These are phyloP conservation scores for Oedothorax gibbosus DNA, from an alignment of 1,140 invertebrate genomes.

Conservation along the genomic window DNA sequence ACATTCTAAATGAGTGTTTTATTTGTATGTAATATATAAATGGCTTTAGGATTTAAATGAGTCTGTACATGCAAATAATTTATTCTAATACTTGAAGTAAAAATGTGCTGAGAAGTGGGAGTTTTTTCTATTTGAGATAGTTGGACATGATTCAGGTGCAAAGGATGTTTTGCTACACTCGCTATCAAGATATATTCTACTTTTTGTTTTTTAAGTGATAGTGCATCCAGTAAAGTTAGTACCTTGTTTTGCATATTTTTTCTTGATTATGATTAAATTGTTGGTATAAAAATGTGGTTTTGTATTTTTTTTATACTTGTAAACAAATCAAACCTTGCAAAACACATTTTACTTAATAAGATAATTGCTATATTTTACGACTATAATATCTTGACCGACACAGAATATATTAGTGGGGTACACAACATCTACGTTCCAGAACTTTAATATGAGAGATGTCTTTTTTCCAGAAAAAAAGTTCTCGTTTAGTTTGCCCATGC, in stretches of 20 bases:
- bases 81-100: slow-evolving; percentile 13
- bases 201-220: not conserved
- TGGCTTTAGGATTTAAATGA: not conserved
- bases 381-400: too few species aligned
- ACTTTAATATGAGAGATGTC: too few species aligned
- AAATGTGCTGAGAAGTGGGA: not conserved
- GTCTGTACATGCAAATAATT: not conserved
- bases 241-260: slow-evolving; percentile 15
- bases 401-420: too few species aligned
- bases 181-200: not conserved
- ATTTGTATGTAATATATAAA: too few species aligned
- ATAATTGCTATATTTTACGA: too few species aligned
- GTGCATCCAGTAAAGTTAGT: not conserved
- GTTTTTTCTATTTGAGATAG: not conserved
- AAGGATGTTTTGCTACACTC: too few species aligned
- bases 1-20: too few species aligned
- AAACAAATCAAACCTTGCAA: not conserved
- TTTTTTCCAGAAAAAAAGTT: too few species aligned
- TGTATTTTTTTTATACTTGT: not conserved
- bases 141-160: too few species aligned
- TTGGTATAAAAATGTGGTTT: not conserved
- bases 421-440: too few species aligned
- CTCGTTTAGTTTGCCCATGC: too few species aligned
- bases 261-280: slow-evolving; percentile 8
- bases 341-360: too few species aligned